A percentile compares a stretch with the other conserved stretches of the same genome.
Conservation (phyloP, 2,888 invertebrate species). For the Neocrepidodera transversa region DNA sequence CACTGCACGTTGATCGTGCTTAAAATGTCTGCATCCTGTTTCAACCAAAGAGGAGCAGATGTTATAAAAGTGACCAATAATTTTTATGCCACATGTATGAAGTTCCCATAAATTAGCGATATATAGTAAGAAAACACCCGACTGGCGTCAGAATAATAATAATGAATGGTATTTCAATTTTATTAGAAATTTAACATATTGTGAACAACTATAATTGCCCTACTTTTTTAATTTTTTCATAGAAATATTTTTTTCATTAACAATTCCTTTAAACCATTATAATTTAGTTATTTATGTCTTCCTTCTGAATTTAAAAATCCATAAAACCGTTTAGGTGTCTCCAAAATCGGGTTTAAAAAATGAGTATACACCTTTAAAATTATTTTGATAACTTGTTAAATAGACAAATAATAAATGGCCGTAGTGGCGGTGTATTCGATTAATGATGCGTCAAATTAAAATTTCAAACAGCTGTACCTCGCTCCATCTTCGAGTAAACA, state of each 20-base stretch:
- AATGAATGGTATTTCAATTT: neutral
- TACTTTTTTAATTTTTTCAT: no score
- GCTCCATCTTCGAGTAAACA: constrained; percentile 14
- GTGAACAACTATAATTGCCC: no score
- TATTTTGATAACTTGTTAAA: constrained; percentile 22
- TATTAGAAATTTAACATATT: no score
- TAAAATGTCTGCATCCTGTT: constrained; percentile 3
- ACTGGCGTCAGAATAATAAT: neutral
- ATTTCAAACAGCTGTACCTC: constrained; percentile 33
- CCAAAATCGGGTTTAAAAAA: constrained; percentile 2
- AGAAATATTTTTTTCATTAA: no score
- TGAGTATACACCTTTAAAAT: constrained; percentile 5
- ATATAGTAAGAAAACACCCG: neutral
- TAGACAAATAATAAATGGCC: constrained; percentile 18
- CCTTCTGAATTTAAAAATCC: no score
- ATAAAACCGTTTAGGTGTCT: no score
- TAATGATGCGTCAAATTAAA: constrained; percentile 34
- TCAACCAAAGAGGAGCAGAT: constrained; percentile 3
- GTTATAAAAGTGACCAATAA: constrained; percentile 7
- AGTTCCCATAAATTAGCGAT: neutral
- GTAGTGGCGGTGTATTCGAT: constrained; percentile 16
- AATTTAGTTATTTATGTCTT: no score
- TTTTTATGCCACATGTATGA: neutral
- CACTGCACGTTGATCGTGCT: neutral
- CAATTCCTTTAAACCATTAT: no score